These are phyloP conservation scores for Parthenolecanium corni DNA, from an alignment of 2,888 invertebrate species.

Conservation along the genomic window DNA sequence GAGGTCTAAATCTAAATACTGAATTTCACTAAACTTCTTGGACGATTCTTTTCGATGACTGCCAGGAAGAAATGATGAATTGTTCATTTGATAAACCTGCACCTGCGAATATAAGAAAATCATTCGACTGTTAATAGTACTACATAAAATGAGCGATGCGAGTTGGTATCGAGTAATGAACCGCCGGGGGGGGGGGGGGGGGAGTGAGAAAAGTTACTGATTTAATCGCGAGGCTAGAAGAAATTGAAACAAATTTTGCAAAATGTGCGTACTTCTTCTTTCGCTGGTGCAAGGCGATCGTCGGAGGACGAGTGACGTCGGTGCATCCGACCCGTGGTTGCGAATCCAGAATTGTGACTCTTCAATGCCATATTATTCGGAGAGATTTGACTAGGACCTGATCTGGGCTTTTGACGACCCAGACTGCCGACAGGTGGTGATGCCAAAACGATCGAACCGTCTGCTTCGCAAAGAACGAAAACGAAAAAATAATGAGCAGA, in stretches of 20 bases:
- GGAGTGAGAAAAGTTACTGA: not conserved
- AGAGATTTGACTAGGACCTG: conserved; percentile 47
- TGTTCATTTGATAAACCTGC: conserved; percentile 39
- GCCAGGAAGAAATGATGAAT: conserved; percentile 34
- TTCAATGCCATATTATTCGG: conserved; percentile 32
- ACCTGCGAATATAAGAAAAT: conserved; percentile 36
- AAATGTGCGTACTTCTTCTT: conserved; percentile 21
- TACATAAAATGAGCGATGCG: not conserved
- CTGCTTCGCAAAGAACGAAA: not conserved
- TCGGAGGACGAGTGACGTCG: conserved; percentile 32
- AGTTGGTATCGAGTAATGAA: too few species aligned
- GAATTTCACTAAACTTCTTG: conserved; percentile 43
- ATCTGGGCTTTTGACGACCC: conserved; percentile 38
- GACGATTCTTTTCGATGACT: conserved; percentile 33
- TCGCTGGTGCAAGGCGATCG: conserved; percentile 27
- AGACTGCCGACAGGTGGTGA: conserved; percentile 37
- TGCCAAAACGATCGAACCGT: conserved; percentile 34
- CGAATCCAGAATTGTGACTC: conserved; percentile 11
- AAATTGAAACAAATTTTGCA: too few species aligned
- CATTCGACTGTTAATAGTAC: not conserved
- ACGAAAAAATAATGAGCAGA: too few species aligned
- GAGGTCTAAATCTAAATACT: conserved; percentile 79
- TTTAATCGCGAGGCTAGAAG: not conserved
- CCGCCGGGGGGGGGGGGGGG: too few species aligned
- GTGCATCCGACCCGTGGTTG: conserved; percentile 26